Evolutionary conservation across 2,113 vertebrate genomes (phyloP).

Genomic region (Pygathrix nemaeus): DNA sequence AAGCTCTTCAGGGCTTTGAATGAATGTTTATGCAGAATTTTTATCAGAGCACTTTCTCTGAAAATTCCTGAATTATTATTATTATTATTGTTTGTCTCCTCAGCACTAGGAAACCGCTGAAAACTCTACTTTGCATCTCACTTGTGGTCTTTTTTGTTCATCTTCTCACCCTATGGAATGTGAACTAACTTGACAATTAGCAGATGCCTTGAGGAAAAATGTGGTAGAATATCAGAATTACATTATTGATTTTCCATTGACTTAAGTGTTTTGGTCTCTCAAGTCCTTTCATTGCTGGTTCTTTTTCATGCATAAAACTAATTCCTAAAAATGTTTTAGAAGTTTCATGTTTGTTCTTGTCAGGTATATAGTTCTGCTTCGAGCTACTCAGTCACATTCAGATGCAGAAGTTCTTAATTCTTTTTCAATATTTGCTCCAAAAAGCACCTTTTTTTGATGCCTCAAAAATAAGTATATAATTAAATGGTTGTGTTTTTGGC

Average conservation of each 20-base stretch:
- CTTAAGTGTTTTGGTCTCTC: neutral
- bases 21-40: neutral
- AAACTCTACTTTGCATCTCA: neutral
- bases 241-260: neutral
- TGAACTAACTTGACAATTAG: conserved; percentile 3
- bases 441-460: neutral
- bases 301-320: neutral
- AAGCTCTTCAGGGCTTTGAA: neutral
- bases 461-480: neutral
- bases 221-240: neutral
- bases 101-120: neutral
- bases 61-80: neutral
- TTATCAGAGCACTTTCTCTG: neutral
- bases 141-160: neutral
- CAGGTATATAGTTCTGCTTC: neutral
- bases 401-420: neutral
- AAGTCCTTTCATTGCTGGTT: neutral
- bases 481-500: neutral
- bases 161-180: neutral
- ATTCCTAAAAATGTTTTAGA: neutral
- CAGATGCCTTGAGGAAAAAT: neutral
- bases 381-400: neutral
- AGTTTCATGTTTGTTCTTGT: neutral
- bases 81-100: neutral
- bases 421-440: neutral